Base-by-base conservation (phyloP, 2,113 vertebrate species). In the Charina bottae region DNA sequence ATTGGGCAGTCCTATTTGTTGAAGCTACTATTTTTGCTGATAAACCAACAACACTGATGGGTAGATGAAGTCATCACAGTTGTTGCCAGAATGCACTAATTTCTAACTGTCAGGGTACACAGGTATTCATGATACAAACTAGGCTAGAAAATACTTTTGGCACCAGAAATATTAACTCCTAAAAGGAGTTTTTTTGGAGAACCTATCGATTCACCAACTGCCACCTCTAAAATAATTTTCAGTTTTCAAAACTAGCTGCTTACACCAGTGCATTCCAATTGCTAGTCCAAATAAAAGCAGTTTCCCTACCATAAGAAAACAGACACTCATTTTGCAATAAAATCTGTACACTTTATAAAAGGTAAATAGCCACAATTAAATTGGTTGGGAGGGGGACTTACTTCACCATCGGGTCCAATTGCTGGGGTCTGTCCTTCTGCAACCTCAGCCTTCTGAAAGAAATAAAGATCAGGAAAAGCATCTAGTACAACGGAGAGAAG, bases 401-500 rank as follows among this genome's bases (percentile, higher is more conserved):
- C 99, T 96, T 99, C 99, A 6, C 99, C 99, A 88, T 99, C 99
- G 0, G 99, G 99, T 15, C 99, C 99, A 0, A 99, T 97, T 0
- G 95, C 96, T 42, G 98, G 90, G 0, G 97, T 95, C 90, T 98
- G 97, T 15, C 98, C 98, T n/a, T 99, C 99, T 0, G 96, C 92
- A 0, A 96, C 95, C 95, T 99, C 99, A 0, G 97, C 97, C 98
- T 98, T 98, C 98, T 99, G 95, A 0, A 95, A 94, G 24, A 83
- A 87, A 56, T 11, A 89, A 56, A 88, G 5, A 90, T 0, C 0
- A 56, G 83, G 2, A 89, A 46, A 0, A 56, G 0, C 2, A 33
- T 64, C 37, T 4, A 2, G 54, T 15, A 33, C 0, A 2, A 5
- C 2, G 46, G 83, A 1, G 9, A 62, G 46, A 87, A 46, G 13